A percentile compares a stretch with the other conserved stretches of the same genome.
These are phyloP conservation scores for Parthenolecanium corni DNA, from an alignment of 2,888 invertebrate species.

Conservation along the genomic window DNA sequence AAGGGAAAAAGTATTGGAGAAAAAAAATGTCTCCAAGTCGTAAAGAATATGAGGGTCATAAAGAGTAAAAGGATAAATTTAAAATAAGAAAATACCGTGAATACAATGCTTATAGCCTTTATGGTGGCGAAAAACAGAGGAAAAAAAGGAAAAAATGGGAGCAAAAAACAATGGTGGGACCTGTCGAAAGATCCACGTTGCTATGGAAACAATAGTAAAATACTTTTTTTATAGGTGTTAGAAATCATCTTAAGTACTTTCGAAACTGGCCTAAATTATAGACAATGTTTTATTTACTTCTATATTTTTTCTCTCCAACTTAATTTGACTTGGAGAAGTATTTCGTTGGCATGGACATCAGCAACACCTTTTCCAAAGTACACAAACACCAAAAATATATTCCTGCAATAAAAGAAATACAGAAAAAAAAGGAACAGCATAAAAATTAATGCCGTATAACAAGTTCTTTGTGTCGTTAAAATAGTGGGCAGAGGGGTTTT, in stretches of 20 bases:
- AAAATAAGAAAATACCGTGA: constrained; percentile 24
- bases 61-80: constrained; percentile 25
- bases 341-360: too few relatives aligned
- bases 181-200: constrained; percentile 21
- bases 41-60: constrained; percentile 23
- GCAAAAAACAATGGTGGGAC: constrained; percentile 20
- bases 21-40: background rate
- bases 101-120: background rate
- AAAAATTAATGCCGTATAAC: too few relatives aligned
- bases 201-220: constrained; percentile 19
- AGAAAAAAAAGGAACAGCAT: too few relatives aligned
- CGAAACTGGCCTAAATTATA: constrained; percentile 13
- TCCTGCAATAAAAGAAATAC: too few relatives aligned
- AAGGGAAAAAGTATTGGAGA: background rate
- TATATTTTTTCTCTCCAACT: too few relatives aligned
- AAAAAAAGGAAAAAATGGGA: background rate
- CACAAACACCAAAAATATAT: too few relatives aligned
- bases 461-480: too few relatives aligned
- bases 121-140: too few relatives aligned
- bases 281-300: background rate
- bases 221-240: constrained; percentile 19
- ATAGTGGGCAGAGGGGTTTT: too few relatives aligned
- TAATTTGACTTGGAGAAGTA: too few relatives aligned
- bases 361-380: too few relatives aligned
- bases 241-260: constrained; percentile 12